Percentiles rank a stretch among this genome's conserved stretches.
phyloP scores from a whole-genome alignment of 2,113 vertebrate species.

The Macrotis lagotis region DNA sequence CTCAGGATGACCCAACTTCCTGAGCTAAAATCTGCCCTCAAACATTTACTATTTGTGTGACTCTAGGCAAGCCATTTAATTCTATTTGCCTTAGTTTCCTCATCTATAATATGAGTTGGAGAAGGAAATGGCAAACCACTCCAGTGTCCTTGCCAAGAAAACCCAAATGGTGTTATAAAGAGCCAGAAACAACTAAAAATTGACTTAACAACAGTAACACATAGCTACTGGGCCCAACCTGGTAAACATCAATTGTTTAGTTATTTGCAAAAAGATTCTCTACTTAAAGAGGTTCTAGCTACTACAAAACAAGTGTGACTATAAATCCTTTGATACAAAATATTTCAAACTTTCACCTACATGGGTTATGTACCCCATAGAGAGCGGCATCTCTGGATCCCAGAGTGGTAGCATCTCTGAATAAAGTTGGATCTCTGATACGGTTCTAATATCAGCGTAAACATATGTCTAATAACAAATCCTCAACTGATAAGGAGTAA shows the following conservation, averaged over 20 bases:
- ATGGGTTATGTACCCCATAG: background rate
- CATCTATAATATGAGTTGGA: background rate
- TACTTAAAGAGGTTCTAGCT: background rate
- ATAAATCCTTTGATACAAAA: background rate
- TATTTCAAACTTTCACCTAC: background rate
- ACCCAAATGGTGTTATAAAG: background rate
- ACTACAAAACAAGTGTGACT: background rate
- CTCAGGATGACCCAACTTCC: background rate
- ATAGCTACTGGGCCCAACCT: background rate
- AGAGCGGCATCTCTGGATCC: background rate
- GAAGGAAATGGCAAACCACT: background rate
- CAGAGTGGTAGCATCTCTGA: background rate
- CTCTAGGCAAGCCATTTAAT: background rate
- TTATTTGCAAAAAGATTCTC: background rate
- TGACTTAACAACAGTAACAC: background rate
- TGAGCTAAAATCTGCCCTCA: background rate
- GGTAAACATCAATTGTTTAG: background rate
- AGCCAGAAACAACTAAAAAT: background rate
- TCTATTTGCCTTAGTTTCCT: background rate
- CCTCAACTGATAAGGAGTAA: background rate
- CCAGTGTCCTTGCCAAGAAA: background rate
- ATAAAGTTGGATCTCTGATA: background rate
- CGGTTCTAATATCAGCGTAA: background rate
- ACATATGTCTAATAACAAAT: background rate
- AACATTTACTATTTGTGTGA: background rate